Percentiles rank a stretch among this genome's conserved stretches.
Evolutionary conservation across 2,888 invertebrate species (phyloP).

Genomic region (Ischnus inquisitorius): DNA sequence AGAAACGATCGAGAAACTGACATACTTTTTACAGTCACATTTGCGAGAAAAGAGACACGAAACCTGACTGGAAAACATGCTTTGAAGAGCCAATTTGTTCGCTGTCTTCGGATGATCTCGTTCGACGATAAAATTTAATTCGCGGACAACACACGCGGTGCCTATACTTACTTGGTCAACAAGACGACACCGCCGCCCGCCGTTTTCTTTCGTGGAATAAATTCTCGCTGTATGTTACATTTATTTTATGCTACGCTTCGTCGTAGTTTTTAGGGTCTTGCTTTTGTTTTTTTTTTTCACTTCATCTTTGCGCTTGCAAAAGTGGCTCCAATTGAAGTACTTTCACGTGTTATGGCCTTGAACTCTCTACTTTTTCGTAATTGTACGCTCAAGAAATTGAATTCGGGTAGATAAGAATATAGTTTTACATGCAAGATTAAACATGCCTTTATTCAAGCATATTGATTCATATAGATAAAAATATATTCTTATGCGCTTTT

Average conservation of each 20-base stretch:
- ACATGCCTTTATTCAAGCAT: too few relatives aligned
- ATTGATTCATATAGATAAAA: too few relatives aligned
- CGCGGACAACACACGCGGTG: constrained; percentile 1
- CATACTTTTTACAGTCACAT: constrained; percentile 42
- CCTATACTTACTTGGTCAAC: neutral
- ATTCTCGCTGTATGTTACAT: constrained; percentile 45
- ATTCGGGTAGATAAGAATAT: too few relatives aligned
- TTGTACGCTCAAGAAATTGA: too few relatives aligned
- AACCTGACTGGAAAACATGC: constrained; percentile 57
- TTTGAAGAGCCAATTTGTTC: constrained; percentile 56
- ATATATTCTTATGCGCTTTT: too few relatives aligned
- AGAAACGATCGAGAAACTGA: constrained; percentile 28
- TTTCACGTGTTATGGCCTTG: too few relatives aligned
- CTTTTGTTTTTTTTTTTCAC: neutral
- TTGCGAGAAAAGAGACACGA: constrained; percentile 48
- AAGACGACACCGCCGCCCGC: neutral
- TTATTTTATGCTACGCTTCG: constrained; percentile 41
- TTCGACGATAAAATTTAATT: constrained; percentile 58
- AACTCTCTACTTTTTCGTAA: too few relatives aligned
- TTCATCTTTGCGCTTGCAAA: neutral
- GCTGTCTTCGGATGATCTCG: constrained; percentile 61
- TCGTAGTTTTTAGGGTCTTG: constrained; percentile 2
- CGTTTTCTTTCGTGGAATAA: constrained; percentile 43
- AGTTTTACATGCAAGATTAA: too few relatives aligned
- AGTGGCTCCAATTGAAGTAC: too few relatives aligned